phyloP scores from a whole-genome alignment of 2,797 vertebrate genomes.

The Sternarchorhynchus goeldii region DNA sequence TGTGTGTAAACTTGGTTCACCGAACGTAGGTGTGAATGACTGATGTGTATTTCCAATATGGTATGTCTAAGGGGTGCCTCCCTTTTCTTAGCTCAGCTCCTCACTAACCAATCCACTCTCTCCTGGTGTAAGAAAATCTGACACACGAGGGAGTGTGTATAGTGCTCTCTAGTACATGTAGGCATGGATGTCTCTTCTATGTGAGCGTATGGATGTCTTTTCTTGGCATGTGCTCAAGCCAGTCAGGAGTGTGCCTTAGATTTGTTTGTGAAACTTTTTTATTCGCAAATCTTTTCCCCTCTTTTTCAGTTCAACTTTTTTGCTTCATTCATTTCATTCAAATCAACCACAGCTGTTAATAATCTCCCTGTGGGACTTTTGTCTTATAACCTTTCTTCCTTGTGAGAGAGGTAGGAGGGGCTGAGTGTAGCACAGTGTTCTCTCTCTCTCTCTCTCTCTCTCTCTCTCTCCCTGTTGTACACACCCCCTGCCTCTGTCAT shows the following conservation, averaged over 20 bases:
- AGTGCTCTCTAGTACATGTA: conserved; percentile 39
- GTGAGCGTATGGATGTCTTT: conserved; percentile 56
- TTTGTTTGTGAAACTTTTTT: conserved; percentile 16
- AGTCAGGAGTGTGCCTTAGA: conserved; percentile 55
- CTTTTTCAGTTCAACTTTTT: conserved; percentile 35
- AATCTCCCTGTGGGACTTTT: conserved; percentile 61
- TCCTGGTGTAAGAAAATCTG: conserved; percentile 48
- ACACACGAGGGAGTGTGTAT: conserved; percentile 57
- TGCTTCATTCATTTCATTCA: conserved; percentile 34
- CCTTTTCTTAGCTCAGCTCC: conserved; percentile 60
- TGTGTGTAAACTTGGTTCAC: conserved; percentile 62
- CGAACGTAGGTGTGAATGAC: conserved; percentile 51
- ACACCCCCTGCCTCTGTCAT: conserved; percentile 79
- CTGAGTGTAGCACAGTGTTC: conserved; percentile 67
- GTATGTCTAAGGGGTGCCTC: conserved; percentile 57
- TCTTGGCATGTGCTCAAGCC: conserved; percentile 65
- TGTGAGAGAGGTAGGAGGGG: conserved; percentile 77
- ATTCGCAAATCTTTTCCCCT: conserved; percentile 10
- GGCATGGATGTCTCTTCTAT: too few relatives aligned
- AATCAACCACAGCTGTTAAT: conserved; percentile 46
- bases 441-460: conserved; percentile 53
- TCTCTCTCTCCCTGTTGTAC: conserved; percentile 59
- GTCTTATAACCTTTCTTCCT: conserved; percentile 67
- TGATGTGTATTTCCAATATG: conserved; percentile 47
- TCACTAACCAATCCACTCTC: conserved; percentile 57